Conservation (phyloP, 2,113 vertebrate genomes). For the Bothrops jararaca region DNA sequence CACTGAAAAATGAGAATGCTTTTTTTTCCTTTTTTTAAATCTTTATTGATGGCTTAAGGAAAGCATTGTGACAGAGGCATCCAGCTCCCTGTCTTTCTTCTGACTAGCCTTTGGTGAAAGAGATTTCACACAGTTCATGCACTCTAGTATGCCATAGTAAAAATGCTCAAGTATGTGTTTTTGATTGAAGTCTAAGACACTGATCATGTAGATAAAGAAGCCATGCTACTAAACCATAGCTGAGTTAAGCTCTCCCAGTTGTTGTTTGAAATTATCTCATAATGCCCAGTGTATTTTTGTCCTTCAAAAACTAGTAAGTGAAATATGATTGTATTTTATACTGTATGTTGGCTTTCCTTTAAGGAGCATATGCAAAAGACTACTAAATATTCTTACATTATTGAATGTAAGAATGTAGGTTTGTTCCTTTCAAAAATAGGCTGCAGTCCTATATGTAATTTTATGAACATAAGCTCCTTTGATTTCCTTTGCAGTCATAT, state of each 20-base stretch:
- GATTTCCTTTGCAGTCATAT: not conserved
- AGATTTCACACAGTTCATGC: not conserved
- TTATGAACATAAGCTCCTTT: not conserved
- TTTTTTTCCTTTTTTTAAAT: not conserved
- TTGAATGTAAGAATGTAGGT: not conserved
- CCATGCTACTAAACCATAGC: not conserved
- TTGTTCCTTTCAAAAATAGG: not conserved
- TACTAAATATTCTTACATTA: not conserved
- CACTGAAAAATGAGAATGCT: not conserved
- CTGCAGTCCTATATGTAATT: not conserved
- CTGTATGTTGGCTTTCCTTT: not conserved
- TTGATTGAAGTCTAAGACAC: not conserved
- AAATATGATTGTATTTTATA: not conserved
- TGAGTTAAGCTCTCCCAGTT: not conserved
- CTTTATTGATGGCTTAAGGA: not conserved
- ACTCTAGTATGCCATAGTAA: not conserved
- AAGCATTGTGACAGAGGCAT: not conserved
- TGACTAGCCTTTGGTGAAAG: not conserved
- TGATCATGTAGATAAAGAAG: not conserved
- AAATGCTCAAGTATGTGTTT: not conserved
- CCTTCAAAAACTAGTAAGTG: not conserved
- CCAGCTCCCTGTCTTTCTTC: not conserved
- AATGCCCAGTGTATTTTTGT: not conserved
- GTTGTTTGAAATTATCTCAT: not conserved
- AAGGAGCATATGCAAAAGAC: not conserved